Percentiles rank a stretch among this genome's conserved stretches.
phyloP scores from a whole-genome alignment of 1,140 invertebrate species.

The Lamellibrachia luymesi region DNA sequence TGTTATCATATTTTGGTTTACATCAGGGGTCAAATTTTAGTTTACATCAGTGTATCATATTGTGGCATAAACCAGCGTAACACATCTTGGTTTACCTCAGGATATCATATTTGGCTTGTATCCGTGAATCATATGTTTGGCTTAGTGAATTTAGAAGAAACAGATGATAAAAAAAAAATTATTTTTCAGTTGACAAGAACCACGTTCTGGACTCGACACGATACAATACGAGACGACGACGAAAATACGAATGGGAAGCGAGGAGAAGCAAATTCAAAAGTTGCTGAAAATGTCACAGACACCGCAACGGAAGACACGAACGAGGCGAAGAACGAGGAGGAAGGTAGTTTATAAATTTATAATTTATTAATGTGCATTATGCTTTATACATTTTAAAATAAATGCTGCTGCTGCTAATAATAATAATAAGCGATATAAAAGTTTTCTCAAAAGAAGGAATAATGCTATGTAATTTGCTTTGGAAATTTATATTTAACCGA shows the following conservation, averaged over 20 bases:
- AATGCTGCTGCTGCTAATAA: too few species aligned
- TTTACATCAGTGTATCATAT: too few species aligned
- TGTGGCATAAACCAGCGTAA: too few species aligned
- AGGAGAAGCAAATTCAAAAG: neutral
- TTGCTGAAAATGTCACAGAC: neutral
- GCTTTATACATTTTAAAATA: too few species aligned
- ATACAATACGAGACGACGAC: neutral
- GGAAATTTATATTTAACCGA: neutral
- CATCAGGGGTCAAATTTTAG: too few species aligned
- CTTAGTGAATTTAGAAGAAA: too few species aligned
- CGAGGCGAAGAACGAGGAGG: neutral
- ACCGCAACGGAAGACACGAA: neutral
- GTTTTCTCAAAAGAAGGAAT: neutral
- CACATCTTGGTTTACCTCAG: too few species aligned
- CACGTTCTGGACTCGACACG: constrained; percentile 6
- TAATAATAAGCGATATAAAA: too few species aligned
- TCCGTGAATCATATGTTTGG: too few species aligned
- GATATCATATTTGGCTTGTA: too few species aligned
- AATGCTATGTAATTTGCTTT: neutral
- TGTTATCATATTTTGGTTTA: too few species aligned
- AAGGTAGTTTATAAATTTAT: neutral
- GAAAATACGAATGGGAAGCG: neutral
- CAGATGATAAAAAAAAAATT: neutral
- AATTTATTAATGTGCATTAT: too few species aligned
- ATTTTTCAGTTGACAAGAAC: constrained; percentile 2